Evolutionary conservation across 92 coral and sea anemone species (phyloP).

Genomic region (Siderastrea siderea): DNA sequence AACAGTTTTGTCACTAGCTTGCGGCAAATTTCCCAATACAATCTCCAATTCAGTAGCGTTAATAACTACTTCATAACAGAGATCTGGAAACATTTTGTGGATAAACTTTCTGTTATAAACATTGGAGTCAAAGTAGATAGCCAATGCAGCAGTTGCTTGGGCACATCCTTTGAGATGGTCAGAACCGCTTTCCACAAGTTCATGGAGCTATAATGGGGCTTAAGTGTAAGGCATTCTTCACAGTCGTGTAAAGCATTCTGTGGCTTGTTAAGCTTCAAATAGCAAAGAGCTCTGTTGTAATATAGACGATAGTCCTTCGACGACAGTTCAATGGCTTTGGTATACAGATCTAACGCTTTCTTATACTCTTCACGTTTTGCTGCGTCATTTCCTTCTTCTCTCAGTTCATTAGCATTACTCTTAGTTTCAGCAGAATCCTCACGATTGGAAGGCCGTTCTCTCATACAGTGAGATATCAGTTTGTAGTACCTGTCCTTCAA

Average conservation of each 20-base stretch:
- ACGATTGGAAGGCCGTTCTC: background rate
- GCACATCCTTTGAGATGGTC: slow-evolving; percentile 35
- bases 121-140: slow-evolving; percentile 53
- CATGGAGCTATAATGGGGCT: slow-evolving; percentile 23
- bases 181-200: slow-evolving; percentile 43
- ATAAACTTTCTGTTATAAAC: slow-evolving; percentile 11
- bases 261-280: slow-evolving; percentile 58
- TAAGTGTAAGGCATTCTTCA: slow-evolving; percentile 58
- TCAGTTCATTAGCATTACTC: slow-evolving; percentile 42
- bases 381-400: slow-evolving; percentile 70
- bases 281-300: background rate
- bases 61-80: slow-evolving; percentile 11
- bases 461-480: slow-evolving; percentile 70
- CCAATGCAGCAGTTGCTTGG: slow-evolving; percentile 72
- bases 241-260: slow-evolving; percentile 74
- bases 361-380: slow-evolving; percentile 43
- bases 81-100: slow-evolving; percentile 59
- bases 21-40: slow-evolving; percentile 5
- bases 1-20: slow-evolving; percentile 37
- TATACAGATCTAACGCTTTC: slow-evolving; percentile 52
- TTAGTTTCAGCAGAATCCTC: background rate
- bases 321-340: slow-evolving; percentile 38
- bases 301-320: slow-evolving; percentile 58
- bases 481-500: slow-evolving; percentile 46
- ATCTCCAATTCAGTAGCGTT: slow-evolving; percentile 49